A percentile compares a stretch with the other conserved stretches of the same genome.
Conservation (phyloP, 2,797 vertebrate species). For the Myotis planiceps region DNA sequence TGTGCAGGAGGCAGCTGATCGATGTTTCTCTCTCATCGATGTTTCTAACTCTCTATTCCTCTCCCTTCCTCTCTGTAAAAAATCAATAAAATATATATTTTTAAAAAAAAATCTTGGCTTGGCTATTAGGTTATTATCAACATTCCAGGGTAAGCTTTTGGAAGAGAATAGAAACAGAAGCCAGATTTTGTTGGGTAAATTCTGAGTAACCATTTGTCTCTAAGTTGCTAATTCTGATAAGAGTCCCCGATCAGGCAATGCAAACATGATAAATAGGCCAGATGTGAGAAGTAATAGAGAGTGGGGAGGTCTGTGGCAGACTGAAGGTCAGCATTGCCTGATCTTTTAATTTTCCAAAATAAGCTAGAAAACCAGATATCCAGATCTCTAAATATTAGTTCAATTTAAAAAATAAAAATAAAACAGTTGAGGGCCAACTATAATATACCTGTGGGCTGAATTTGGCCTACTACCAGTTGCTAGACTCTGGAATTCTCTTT, state of each 20-base stretch:
- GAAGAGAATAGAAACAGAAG: constrained; percentile 14
- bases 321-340: neutral
- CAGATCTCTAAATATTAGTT: constrained; percentile 26
- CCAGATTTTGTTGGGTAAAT: neutral
- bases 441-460: neutral
- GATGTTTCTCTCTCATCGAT: no score
- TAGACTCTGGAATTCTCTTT: neutral
- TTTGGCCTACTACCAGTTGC: neutral
- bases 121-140: neutral
- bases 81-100: no score
- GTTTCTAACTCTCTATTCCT: no score
- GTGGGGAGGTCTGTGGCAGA: neutral
- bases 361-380: neutral
- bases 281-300: neutral
- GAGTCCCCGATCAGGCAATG: neutral
- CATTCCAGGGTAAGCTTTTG: neutral
- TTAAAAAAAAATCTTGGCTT: no score
- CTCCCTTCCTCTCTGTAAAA: no score
- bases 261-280: neutral
- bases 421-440: neutral
- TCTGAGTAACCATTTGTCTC: neutral
- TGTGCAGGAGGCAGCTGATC: no score
- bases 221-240: neutral
- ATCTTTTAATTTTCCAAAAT: neutral
- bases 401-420: neutral